Evolutionary conservation across 2,113 vertebrate species (phyloP).

Genomic region (Rhipidura dahli): DNA sequence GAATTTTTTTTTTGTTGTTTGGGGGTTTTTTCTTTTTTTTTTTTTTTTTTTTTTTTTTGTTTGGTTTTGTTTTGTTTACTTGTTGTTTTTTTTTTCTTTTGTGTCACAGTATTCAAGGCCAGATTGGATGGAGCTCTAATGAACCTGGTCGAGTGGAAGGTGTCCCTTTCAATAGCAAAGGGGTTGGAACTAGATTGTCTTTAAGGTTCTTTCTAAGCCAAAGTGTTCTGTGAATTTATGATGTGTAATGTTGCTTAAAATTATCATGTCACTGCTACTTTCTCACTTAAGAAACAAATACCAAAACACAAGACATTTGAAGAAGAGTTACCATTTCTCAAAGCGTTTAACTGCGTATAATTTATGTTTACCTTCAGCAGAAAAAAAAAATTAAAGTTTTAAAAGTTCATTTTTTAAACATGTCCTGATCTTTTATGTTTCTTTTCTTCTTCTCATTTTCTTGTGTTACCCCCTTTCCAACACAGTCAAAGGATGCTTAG

Average conservation of each 20-base stretch:
- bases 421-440: background rate
- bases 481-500: background rate
- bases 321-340: background rate
- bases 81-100: background rate
- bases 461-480: background rate
- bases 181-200: background rate
- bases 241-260: background rate
- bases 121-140: background rate
- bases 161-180: background rate
- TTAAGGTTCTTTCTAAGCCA: background rate
- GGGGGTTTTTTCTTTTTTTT: rapidly evolving
- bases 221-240: background rate
- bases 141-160: background rate
- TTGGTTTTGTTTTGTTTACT: background rate
- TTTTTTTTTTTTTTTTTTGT: background rate
- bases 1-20: background rate
- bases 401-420: background rate
- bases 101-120: background rate
- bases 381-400: background rate
- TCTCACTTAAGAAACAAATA: background rate
- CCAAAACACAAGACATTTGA: background rate
- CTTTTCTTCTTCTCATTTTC: background rate
- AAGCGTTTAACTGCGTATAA: background rate
- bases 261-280: background rate
- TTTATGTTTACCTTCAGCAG: background rate